These are phyloP conservation scores for Drosophila pectinifera DNA, from an alignment of 1,140 invertebrate species.

Conservation along the genomic window DNA sequence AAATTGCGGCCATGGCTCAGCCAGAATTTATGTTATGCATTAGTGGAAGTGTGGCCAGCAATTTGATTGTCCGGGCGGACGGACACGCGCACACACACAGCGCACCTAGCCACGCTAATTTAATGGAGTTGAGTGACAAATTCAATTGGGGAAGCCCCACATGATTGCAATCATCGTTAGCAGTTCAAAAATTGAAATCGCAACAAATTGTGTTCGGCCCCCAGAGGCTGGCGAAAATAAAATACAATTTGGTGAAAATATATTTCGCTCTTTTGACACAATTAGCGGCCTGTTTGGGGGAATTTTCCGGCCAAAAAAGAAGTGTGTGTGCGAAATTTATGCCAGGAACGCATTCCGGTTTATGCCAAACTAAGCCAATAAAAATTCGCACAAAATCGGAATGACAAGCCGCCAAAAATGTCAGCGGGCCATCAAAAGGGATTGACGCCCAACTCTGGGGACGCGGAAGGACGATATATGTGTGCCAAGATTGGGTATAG, in stretches of 20 bases:
- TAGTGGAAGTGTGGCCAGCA: conserved; percentile 30
- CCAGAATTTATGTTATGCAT: conserved; percentile 37
- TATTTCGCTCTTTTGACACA: conserved; percentile 32
- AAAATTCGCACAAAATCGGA: conserved; percentile 65
- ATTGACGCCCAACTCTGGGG: conserved; percentile 49
- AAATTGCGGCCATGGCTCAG: conserved; percentile 36
- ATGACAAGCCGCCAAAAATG: conserved; percentile 69
- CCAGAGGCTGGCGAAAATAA: conserved; percentile 6
- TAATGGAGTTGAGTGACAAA: conserved; percentile 50
- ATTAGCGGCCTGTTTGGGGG: conserved; percentile 28
- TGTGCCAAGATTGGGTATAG: conserved; percentile 34
- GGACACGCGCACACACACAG: conserved; percentile 13
- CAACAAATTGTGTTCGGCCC: conserved; percentile 30
- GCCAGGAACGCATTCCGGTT: conserved; percentile 16
- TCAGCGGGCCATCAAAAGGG: conserved; percentile 68
- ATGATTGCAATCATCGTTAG: conserved; percentile 27
- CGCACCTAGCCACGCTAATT: conserved; percentile 22
- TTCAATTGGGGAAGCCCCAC: conserved; percentile 33
- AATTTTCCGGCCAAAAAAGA: conserved; percentile 7
- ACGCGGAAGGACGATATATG: conserved; percentile 18
- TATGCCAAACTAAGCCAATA: conserved; percentile 57
- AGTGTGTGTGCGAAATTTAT: too few relatives aligned
- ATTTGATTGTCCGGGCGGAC: conserved; percentile 9
- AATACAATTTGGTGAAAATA: conserved; percentile 38
- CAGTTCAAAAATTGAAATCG: conserved; percentile 23